A percentile compares a stretch with the other conserved stretches of the same genome.
These are phyloP conservation scores for Helicolenus hilgendorfi DNA, from an alignment of 2,797 vertebrate species.

Conservation along the genomic window DNA sequence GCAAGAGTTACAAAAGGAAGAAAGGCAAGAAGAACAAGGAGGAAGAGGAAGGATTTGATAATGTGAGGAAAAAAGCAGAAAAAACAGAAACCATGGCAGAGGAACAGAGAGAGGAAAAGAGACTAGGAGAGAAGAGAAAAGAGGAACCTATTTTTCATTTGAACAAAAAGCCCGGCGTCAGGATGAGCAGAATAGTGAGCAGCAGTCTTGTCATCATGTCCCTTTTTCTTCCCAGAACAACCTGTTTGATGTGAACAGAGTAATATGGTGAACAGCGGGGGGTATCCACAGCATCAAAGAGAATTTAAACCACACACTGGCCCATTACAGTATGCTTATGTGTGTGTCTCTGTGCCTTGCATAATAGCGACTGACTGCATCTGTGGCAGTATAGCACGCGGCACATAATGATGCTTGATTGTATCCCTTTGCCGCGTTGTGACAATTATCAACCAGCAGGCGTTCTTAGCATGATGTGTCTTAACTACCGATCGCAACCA, in stretches of 20 bases:
- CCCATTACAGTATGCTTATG: slow-evolving; percentile 60
- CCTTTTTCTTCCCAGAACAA: slow-evolving; percentile 72
- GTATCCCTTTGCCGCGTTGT: slow-evolving; percentile 37
- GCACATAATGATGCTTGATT: slow-evolving; percentile 40
- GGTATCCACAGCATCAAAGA: slow-evolving; percentile 78
- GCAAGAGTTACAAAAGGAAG: slow-evolving; percentile 47
- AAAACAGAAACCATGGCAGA: slow-evolving; percentile 29
- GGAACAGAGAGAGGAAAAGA: slow-evolving; percentile 27
- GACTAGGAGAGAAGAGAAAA: slow-evolving; percentile 6
- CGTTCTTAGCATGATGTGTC: slow-evolving; percentile 46
- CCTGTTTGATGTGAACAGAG: slow-evolving; percentile 82
- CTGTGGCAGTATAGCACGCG: slow-evolving; percentile 4
- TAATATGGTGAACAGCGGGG: slow-evolving; percentile 75
- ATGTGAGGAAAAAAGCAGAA: slow-evolving; percentile 4
- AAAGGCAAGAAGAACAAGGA: slow-evolving; percentile 31
- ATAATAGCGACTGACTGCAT: slow-evolving; percentile 37
- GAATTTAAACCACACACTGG: slow-evolving; percentile 76
- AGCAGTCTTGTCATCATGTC: slow-evolving; percentile 72
- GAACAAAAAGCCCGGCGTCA: slow-evolving; percentile 59
- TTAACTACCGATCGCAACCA: slow-evolving; percentile 68
- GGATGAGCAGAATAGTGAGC: slow-evolving; percentile 63
- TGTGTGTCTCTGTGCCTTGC: not conserved
- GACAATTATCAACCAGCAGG: slow-evolving; percentile 78
- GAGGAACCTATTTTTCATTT: slow-evolving; percentile 55
- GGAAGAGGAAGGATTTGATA: slow-evolving; percentile 37